A percentile compares a stretch with the other conserved stretches of the same genome.
Evolutionary conservation across 2,797 vertebrate species (phyloP).

Genomic region (Lepus oiostolus): DNA sequence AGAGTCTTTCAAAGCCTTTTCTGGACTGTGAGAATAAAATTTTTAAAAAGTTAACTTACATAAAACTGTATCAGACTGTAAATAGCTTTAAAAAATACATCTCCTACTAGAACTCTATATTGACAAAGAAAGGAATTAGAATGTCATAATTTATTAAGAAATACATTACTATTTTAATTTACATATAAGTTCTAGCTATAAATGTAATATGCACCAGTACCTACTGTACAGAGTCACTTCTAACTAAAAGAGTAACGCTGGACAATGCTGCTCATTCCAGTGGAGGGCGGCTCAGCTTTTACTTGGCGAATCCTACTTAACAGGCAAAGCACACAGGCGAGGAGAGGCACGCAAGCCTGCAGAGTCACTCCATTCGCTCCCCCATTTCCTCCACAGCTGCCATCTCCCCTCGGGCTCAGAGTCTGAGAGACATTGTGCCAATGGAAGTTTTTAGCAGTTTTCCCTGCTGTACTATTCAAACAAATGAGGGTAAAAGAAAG

Average conservation of each 20-base stretch:
- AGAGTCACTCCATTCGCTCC: neutral
- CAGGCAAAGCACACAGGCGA: neutral
- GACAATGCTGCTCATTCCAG: slow-evolving; percentile 40
- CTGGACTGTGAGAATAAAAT: slow-evolving; percentile 90
- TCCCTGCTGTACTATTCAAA: slow-evolving; percentile 8
- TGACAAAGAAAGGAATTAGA: slow-evolving; percentile 24
- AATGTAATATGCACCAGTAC: slow-evolving; percentile 21
- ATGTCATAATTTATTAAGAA: slow-evolving; percentile 43
- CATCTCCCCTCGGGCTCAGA: neutral
- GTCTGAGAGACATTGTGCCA: neutral
- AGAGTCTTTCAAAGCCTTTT: slow-evolving; percentile 95
- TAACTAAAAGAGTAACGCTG: slow-evolving; percentile 39
- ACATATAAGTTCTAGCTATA: neutral
- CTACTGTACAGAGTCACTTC: neutral
- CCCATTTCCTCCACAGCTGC: neutral
- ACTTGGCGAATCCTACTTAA: neutral
- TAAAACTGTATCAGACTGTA: neutral
- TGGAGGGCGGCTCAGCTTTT: neutral
- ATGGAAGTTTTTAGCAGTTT: neutral
- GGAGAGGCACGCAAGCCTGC: neutral
- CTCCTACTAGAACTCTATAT: neutral
- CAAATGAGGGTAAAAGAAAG: slow-evolving; percentile 36
- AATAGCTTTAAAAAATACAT: slow-evolving; percentile 37
- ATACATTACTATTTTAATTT: slow-evolving; percentile 45
- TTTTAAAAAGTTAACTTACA: slow-evolving; percentile 55